These are phyloP conservation scores for Asbolus verrucosus DNA, from an alignment of 1,140 invertebrate species.

Conservation along the genomic window DNA sequence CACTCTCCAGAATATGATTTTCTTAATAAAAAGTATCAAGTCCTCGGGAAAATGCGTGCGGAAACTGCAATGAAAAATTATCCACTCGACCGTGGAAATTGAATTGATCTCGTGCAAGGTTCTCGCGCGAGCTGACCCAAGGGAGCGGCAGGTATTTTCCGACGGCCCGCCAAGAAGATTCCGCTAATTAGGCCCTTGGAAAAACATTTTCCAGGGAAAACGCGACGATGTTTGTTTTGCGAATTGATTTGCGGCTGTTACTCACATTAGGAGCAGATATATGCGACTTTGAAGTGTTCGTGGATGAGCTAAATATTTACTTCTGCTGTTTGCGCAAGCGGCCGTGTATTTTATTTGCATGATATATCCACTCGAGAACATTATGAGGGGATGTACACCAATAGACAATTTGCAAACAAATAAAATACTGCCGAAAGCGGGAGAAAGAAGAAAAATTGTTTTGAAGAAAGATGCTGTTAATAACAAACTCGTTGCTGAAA, in stretches of 20 bases:
- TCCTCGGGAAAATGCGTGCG: background rate
- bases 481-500: no score
- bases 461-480: no score
- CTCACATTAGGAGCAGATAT: background rate
- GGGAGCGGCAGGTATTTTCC: background rate
- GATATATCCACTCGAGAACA: background rate
- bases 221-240: background rate
- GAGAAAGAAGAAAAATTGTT: no score
- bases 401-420: no score
- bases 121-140: background rate
- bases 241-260: background rate
- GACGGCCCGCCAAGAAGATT: background rate
- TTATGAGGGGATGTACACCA: no score
- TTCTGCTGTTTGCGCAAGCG: background rate
- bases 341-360: background rate
- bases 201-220: conserved; percentile 1
- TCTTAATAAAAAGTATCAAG: no score
- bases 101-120: conserved; percentile 6
- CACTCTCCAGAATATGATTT: no score
- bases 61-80: conserved; percentile 21
- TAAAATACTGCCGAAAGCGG: no score
- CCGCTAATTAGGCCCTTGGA: background rate
- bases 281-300: background rate
- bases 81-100: background rate
- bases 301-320: conserved; percentile 3